Conservation (phyloP, 2,888 invertebrate genomes). For the Leptogaster cylindrica region DNA sequence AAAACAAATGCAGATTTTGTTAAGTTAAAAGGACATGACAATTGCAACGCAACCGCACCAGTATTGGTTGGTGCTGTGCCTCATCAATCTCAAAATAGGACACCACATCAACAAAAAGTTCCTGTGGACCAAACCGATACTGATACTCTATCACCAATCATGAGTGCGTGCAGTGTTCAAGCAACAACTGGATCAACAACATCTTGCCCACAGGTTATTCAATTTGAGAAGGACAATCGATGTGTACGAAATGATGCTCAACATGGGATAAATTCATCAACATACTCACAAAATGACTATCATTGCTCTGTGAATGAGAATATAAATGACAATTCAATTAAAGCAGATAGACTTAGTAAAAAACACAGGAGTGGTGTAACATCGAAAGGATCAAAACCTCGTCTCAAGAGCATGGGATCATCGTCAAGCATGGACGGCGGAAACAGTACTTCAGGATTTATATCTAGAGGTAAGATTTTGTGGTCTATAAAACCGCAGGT, state of each 20-base stretch:
- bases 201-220: conserved; percentile 49
- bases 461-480: conserved; percentile 66
- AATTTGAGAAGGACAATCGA: conserved; percentile 56
- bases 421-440: conserved; percentile 63
- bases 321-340: conserved; percentile 49
- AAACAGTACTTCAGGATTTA: conserved; percentile 65
- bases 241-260: conserved; percentile 55
- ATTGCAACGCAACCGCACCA: conserved; percentile 44
- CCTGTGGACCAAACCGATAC: conserved; percentile 5
- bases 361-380: conserved; percentile 61
- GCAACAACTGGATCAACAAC: conserved; percentile 36
- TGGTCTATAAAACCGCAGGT: neutral
- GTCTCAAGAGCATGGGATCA: conserved; percentile 61
- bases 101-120: conserved; percentile 29
- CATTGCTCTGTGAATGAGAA: conserved; percentile 52
- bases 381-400: conserved; percentile 60
- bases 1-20: conserved; percentile 35
- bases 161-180: conserved; percentile 47
- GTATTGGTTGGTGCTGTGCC: conserved; percentile 37
- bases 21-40: conserved; percentile 43
- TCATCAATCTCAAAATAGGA: conserved; percentile 11
- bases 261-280: conserved; percentile 52
- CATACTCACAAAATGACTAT: conserved; percentile 55
- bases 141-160: conserved; percentile 48
- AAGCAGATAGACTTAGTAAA: conserved; percentile 54